These are phyloP conservation scores for Orientallactaga bullata DNA, from an alignment of 2,113 vertebrate genomes.

Conservation along the genomic window DNA sequence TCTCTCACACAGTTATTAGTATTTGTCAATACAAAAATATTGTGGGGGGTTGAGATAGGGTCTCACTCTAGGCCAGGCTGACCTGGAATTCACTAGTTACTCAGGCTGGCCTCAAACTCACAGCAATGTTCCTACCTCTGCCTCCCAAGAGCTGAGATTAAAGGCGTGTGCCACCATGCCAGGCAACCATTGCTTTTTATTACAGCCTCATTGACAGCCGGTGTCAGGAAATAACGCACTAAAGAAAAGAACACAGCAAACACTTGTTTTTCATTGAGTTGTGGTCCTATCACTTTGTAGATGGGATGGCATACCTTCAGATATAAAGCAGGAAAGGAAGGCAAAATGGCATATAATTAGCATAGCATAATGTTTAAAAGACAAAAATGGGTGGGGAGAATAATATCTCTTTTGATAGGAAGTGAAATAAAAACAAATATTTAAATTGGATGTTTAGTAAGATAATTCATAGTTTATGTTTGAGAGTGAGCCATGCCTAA, in stretches of 20 bases:
- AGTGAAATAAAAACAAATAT: not conserved
- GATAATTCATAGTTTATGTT: not conserved
- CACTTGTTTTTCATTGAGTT: conserved; percentile 35
- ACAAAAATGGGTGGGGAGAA: not conserved
- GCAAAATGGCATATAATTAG: not conserved
- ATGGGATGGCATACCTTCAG: not conserved
- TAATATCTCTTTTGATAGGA: not conserved
- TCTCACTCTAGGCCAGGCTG: no score
- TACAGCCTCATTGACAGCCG: not conserved
- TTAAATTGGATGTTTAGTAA: not conserved
- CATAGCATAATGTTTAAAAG: not conserved
- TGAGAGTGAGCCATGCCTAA: not conserved
- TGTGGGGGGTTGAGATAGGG: no score
- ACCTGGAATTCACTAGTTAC: no score
- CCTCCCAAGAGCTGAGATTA: no score
- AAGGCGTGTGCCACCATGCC: no score
- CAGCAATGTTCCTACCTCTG: no score
- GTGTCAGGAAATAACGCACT: not conserved
- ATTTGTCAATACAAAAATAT: not conserved
- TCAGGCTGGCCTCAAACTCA: no score
- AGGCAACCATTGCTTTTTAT: not conserved
- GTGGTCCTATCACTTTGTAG: not conserved
- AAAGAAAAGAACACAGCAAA: not conserved
- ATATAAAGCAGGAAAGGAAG: not conserved
- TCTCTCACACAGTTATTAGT: not conserved